Base-by-base conservation (phyloP, 2,797 vertebrate species). In the Anguilla obscura region DNA sequence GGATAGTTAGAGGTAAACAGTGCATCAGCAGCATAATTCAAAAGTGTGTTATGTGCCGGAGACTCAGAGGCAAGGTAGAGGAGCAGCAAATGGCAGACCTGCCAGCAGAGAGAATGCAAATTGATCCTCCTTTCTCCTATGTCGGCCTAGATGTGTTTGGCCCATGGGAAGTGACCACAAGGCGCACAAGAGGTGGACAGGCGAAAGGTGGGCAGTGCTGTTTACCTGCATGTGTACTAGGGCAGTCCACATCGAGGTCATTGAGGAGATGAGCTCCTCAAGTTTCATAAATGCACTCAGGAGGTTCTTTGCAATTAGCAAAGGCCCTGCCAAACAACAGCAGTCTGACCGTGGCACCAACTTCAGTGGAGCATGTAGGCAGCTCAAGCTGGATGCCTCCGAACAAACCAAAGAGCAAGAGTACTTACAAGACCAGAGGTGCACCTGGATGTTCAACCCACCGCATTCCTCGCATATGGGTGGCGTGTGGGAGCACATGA, bases 121-220 rank as follows among this genome's bases (percentile, higher is more conserved):
- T 27, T 0, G 50, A 85, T 7, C 85, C 86, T 4, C 91, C 88
- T 0, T 90, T 91, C 45, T 82, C 84, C 2, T 48, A 87, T 21
- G 66, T 92, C 10, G 86, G 88, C 1, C 0, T 92, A 0, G 91
- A 89, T 56, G 84, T 89, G 5, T 92, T 90, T 48, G 82, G 87
- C 2, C 90, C 87, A 40, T 88, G 83, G 89, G 27, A 30, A 0
- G 71, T 91, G 0, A 12, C 83, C 7, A 52, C 83, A 56, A 40
- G 48, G 1, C 12, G 24, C 1, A 91, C 90, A 8, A 88, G 89
- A 85, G 84, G 88, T 0, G 85, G 87, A 12, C 6, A 24, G 0
- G 24, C 33, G 0, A 66, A n/a, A 45, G 58, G 9, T 66, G 85
- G 60, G 85, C 85, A 3, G 4, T 85, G 30, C 21, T 90, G 9